These are phyloP conservation scores for Pissodes strobi DNA, from an alignment of 1,140 invertebrate genomes.

Conservation along the genomic window DNA sequence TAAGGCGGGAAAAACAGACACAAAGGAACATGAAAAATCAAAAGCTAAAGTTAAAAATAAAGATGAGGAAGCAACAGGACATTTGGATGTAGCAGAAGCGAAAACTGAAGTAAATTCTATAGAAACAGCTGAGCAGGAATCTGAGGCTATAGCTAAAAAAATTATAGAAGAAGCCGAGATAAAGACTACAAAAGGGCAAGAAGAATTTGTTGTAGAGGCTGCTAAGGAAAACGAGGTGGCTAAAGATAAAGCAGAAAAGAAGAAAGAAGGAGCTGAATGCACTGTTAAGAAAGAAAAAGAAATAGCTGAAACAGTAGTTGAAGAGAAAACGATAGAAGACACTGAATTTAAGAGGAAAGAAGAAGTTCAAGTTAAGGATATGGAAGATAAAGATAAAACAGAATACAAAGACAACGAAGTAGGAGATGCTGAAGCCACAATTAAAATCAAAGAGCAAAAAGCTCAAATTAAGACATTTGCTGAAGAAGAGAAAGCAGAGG, in stretches of 20 bases:
- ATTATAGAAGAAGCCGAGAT: slow-evolving; percentile 1
- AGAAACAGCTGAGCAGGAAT: slow-evolving; percentile 11
- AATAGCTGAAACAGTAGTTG: too few relatives aligned
- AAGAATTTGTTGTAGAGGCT: slow-evolving; percentile 13
- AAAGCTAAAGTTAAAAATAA: slow-evolving; percentile 36
- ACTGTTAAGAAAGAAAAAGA: slow-evolving; percentile 37
- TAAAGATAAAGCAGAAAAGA: too few relatives aligned
- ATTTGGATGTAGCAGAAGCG: too few relatives aligned
- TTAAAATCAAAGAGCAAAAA: slow-evolving; percentile 2
- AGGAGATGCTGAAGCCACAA: too few relatives aligned
- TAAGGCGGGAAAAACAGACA: slow-evolving; percentile 25
- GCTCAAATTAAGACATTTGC: background rate
- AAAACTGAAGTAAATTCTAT: slow-evolving; percentile 37
- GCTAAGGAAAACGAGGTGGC: slow-evolving; percentile 26
- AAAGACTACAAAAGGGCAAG: slow-evolving; percentile 11
- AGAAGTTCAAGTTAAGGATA: too few relatives aligned
- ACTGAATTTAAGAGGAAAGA: background rate
- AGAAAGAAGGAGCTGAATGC: slow-evolving; percentile 17
- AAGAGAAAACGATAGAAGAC: slow-evolving; percentile 39
- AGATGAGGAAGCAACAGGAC: slow-evolving; percentile 39
- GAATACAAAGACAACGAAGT: too few relatives aligned
- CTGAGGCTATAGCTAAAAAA: slow-evolving; percentile 15
- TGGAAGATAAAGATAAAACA: background rate
- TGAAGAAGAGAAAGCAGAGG: slow-evolving; percentile 26
- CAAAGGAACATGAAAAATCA: slow-evolving; percentile 40